Evolutionary conservation across 2,797 vertebrate genomes (phyloP).

Genomic region (Propithecus perrieri): DNA sequence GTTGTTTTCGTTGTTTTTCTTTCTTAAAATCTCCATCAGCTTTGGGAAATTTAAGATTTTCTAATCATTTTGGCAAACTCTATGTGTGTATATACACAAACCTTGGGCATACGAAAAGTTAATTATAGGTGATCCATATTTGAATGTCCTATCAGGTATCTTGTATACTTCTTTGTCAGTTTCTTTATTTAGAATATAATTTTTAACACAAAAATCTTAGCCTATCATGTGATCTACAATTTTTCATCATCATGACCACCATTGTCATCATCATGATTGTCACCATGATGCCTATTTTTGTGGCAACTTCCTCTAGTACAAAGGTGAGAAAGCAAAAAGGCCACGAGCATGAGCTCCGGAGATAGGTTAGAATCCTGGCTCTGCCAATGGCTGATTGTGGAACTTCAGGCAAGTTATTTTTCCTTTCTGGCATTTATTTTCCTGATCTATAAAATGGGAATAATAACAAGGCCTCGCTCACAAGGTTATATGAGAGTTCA

Average conservation of each 20-base stretch:
- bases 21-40: background rate
- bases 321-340: background rate
- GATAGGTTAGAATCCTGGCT: background rate
- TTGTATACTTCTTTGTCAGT: background rate
- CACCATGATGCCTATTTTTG: background rate
- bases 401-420: background rate
- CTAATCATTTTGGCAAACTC: background rate
- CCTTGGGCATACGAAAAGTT: background rate
- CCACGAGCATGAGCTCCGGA: background rate
- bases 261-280: background rate
- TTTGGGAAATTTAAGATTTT: background rate
- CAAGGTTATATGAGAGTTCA: background rate
- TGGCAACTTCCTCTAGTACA: background rate
- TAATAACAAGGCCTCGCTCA: background rate
- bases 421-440: background rate
- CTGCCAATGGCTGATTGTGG: background rate
- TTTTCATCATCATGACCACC: background rate
- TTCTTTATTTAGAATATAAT: background rate
- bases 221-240: background rate
- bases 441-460: conserved; percentile 24
- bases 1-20: background rate
- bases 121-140: background rate
- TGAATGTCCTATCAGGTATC: background rate
- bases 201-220: background rate
- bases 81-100: background rate